Evolutionary conservation across 2,797 vertebrate species (phyloP).

Genomic region (Pseudocheirus occidentalis): DNA sequence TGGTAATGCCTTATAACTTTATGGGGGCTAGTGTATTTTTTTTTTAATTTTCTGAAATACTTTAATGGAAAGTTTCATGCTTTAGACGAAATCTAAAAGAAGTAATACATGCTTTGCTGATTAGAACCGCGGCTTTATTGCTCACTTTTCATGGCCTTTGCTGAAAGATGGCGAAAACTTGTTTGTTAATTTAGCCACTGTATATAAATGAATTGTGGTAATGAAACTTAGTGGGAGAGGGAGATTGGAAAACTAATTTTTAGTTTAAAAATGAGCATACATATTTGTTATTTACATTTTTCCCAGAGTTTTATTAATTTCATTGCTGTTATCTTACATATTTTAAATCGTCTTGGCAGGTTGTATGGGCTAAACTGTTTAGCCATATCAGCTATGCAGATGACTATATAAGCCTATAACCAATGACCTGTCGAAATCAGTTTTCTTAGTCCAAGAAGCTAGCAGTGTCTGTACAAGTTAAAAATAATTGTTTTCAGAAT

Average conservation of each 20-base stretch:
- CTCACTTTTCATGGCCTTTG: background rate
- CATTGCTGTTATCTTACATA: background rate
- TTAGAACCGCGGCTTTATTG: background rate
- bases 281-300: background rate
- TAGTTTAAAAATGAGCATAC: background rate
- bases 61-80: background rate
- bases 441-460: background rate
- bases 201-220: background rate
- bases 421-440: background rate
- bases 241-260: background rate
- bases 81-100: background rate
- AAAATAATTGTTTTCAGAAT: background rate
- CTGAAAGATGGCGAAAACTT: background rate
- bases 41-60: background rate
- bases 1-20: background rate
- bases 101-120: background rate
- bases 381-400: background rate
- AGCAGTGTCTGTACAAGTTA: background rate
- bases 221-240: background rate
- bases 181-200: background rate
- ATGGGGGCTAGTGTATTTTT: background rate
- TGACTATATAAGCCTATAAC: background rate
- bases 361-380: background rate
- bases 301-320: background rate
- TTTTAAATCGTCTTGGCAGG: background rate